Evolutionary conservation across 2,113 vertebrate species (phyloP), one percentile per base, ranked within the genome.

Genomic region (Corythoichthys intestinalis): DNA sequence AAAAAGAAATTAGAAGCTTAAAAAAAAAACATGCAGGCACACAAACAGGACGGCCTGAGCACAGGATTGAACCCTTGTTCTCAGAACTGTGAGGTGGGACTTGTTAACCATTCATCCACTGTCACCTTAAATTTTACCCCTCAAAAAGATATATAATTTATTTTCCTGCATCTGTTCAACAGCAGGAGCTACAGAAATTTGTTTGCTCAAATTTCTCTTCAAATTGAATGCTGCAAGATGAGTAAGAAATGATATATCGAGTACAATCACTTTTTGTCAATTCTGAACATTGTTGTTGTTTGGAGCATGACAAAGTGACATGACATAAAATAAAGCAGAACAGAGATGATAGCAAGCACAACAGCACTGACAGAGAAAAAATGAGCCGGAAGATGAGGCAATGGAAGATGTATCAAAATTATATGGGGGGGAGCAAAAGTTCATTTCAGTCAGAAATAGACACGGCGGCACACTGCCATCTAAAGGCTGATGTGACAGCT

Each of bases 401-500:
- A 37, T 46, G 4, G 70, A 34, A 65, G 52, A 6, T 54, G 49
- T 58, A 53, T 52, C 66, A 37, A 35, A 67, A 49, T 69, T 49
- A 69, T 37, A 39, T 70, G 11, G 60, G 60, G 63, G 15, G 52
- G 73, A 70, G 58, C 14, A 49, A 61, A 75, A 74, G 60, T 59
- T 56, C 35, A 47, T 71, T 73, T 67, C 28, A 69, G 47, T 57
- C 41, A 7, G 60, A 46, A 17, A 46, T 4, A 69, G 63, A 58
- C 46, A 71, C 9, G 66, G 73, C 12, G 49, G 68, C 76, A 86
- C 80, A 91, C 80, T 90, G 89, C 85, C 89, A 82, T 81, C 90
- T 88, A 71, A 57, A 70, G 90, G 75, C 50, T 2, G 17, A 77
- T 69, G 28, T 20, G 5, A 65, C 54, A 86, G 44, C 34, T 12